These are phyloP conservation scores for Lytechinus variegatus DNA, from an alignment of 35 echinoderm and acorn worm genomes.

Conservation along the genomic window DNA sequence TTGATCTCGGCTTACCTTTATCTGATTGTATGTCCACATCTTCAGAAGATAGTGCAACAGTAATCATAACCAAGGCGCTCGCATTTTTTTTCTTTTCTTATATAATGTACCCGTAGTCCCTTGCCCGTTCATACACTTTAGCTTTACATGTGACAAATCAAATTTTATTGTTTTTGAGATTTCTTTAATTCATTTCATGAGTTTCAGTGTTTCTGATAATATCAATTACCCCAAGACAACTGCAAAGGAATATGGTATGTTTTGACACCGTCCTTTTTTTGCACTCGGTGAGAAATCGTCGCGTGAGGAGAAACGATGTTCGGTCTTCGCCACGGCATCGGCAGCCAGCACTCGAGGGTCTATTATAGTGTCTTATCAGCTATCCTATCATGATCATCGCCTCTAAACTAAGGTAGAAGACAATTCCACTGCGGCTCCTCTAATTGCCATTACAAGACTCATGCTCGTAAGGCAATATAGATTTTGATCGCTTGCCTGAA, in stretches of 20 bases:
- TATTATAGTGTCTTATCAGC: background rate
- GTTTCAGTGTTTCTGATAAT: background rate
- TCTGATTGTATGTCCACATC: background rate
- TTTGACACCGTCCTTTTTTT: background rate
- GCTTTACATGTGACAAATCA: background rate
- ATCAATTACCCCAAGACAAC: constrained; percentile 3
- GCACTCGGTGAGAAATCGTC: background rate
- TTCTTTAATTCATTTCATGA: background rate
- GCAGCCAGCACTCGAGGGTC: background rate
- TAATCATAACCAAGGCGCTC: background rate
- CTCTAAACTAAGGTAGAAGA: constrained; percentile 2
- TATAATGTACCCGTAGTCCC: too few relatives aligned
- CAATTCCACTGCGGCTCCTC: background rate
- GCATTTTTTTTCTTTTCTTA: background rate
- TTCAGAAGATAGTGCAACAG: constrained; percentile 1
- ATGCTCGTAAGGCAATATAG: background rate
- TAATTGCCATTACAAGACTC: constrained; percentile 3
- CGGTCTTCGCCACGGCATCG: background rate
- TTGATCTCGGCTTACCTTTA: background rate
- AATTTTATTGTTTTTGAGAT: background rate
- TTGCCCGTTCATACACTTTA: background rate
- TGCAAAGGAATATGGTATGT: background rate
- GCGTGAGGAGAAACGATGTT: background rate
- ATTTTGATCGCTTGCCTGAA: background rate
- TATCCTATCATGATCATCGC: background rate